Conservation (phyloP, 2,113 vertebrate species). For the Pangasianodon hypophthalmus region DNA sequence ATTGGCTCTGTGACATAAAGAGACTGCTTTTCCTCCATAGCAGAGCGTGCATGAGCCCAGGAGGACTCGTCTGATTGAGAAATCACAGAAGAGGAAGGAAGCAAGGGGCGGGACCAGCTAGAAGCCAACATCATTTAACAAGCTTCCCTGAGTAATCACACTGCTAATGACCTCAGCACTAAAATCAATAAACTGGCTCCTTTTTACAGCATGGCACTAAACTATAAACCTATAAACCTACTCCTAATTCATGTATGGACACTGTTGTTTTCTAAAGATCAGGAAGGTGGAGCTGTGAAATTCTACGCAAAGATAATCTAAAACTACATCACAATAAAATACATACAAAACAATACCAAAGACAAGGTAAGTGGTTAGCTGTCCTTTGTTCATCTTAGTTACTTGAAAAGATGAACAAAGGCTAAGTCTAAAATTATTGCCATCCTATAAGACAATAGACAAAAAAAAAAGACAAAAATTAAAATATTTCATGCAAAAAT, state of each 20-base stretch:
- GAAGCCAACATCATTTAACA: constrained; percentile 67
- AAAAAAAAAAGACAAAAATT: background rate
- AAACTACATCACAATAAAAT: background rate
- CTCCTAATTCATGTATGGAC: background rate
- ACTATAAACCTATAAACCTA: background rate
- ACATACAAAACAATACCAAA: background rate
- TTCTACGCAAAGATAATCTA: background rate
- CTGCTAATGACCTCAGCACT: constrained; percentile 71
- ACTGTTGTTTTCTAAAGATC: background rate
- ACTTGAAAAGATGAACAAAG: background rate
- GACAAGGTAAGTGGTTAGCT: background rate
- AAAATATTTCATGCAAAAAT: background rate
- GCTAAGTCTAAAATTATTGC: background rate
- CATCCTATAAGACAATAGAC: background rate
- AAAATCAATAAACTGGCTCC: constrained; percentile 68
- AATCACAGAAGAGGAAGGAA: constrained; percentile 56
- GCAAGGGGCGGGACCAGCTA: constrained; percentile 23
- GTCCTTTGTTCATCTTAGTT: background rate
- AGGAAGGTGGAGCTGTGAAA: background rate
- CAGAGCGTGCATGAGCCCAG: constrained; percentile 68
- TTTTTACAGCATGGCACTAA: constrained; percentile 16
- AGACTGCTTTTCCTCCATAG: constrained; percentile 64
- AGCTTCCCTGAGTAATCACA: constrained; percentile 71
- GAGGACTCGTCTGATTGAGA: constrained; percentile 64
- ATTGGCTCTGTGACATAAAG: constrained; percentile 69